Percentiles rank a stretch among this genome's conserved stretches.
phyloP scores from a whole-genome alignment of 2,797 vertebrate species.

The Helostoma temminkii region DNA sequence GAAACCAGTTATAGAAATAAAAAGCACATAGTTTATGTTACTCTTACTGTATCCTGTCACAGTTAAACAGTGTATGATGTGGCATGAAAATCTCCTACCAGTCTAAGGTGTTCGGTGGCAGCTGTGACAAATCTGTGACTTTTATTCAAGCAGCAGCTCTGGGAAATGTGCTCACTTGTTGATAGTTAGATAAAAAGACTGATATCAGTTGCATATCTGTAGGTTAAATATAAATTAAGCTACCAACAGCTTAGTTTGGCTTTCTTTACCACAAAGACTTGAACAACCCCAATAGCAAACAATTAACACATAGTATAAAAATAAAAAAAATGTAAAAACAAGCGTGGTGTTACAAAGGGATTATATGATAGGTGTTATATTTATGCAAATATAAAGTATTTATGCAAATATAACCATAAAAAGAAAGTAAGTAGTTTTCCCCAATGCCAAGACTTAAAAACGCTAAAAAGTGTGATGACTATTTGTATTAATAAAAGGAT shows the following conservation, averaged over 20 bases:
- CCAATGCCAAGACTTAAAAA: not conserved
- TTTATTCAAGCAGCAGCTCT: not conserved
- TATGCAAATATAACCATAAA: not conserved
- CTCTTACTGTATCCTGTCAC: not conserved
- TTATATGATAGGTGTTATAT: not conserved
- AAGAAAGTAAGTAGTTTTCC: not conserved
- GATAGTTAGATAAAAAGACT: not conserved
- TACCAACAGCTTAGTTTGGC: not conserved
- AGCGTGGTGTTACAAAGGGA: not conserved
- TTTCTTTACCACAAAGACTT: not conserved
- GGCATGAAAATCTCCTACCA: not conserved
- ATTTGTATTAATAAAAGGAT: too few species aligned
- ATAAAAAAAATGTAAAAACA: not conserved
- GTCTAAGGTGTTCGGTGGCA: too few species aligned
- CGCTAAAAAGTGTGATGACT: not conserved
- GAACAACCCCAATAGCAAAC: not conserved
- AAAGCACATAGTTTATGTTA: not conserved
- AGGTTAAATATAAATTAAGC: not conserved
- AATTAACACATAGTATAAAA: not conserved
- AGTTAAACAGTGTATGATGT: not conserved
- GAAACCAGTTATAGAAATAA: not conserved
- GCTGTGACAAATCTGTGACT: not conserved
- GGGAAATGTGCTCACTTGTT: not conserved
- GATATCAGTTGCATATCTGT: not conserved
- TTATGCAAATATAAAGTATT: not conserved